A percentile compares a stretch with the other conserved stretches of the same genome.
phyloP scores from a whole-genome alignment of 2,797 vertebrate genomes.

The Lagodon rhomboides region DNA sequence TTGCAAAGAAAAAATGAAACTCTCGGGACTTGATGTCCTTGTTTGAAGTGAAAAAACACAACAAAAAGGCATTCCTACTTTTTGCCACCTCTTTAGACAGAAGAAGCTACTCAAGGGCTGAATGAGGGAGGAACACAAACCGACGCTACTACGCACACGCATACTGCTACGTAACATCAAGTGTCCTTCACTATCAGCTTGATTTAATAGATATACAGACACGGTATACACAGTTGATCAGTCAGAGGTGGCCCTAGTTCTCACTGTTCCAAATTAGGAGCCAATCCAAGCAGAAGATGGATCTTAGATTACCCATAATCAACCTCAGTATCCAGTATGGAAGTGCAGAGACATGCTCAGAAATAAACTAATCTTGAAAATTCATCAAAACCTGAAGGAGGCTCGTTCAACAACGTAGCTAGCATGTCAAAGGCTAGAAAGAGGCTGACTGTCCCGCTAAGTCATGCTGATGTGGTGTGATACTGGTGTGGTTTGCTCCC shows the following conservation, averaged over 20 bases:
- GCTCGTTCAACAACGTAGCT: too few species aligned
- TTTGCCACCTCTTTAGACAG: background rate
- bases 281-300: conserved; percentile 35
- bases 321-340: background rate
- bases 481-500: too few species aligned
- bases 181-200: conserved; percentile 17
- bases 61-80: background rate
- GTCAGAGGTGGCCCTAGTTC: conserved; percentile 28
- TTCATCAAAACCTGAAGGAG: too few species aligned
- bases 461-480: too few species aligned
- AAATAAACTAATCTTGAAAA: too few species aligned
- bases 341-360: too few species aligned
- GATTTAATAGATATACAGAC: conserved; percentile 13
- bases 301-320: conserved; percentile 31
- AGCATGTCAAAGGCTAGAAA: too few species aligned
- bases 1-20: conserved; percentile 2
- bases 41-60: conserved; percentile 9
- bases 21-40: conserved; percentile 2
- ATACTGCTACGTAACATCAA: background rate
- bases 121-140: background rate
- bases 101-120: conserved; percentile 5
- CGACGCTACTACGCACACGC: background rate
- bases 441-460: too few species aligned
- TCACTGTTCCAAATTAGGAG: conserved; percentile 24
- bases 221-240: conserved; percentile 46